phyloP scores from a whole-genome alignment of 92 coral and sea anemone genomes.

The Galaxea fascicularis region DNA sequence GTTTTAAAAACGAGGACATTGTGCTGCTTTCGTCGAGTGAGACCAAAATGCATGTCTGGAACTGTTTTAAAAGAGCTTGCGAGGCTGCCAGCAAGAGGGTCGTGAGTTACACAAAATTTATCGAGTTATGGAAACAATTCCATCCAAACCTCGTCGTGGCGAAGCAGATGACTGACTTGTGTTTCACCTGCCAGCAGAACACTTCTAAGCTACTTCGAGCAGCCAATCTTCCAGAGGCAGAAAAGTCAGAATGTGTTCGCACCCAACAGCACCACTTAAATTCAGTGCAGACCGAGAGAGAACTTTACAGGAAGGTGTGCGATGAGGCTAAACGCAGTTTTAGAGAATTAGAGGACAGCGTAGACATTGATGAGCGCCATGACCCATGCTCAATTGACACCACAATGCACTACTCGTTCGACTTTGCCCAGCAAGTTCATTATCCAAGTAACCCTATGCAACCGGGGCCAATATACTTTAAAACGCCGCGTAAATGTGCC shows the following conservation, averaged over 20 bases:
- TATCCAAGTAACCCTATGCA: constrained; percentile 64
- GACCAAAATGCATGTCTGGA: constrained; percentile 57
- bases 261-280: constrained; percentile 25
- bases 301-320: constrained; percentile 42
- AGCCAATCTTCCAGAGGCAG: constrained; percentile 31
- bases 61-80: constrained; percentile 25
- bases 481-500: constrained; percentile 68
- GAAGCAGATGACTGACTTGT: constrained; percentile 44
- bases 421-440: constrained; percentile 73
- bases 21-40: constrained; percentile 50
- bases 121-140: constrained; percentile 49
- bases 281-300: constrained; percentile 54
- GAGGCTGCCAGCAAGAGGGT: constrained; percentile 41
- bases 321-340: constrained; percentile 52
- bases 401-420: constrained; percentile 64
- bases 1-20: no score
- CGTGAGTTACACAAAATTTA: constrained; percentile 50
- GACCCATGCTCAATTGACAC: constrained; percentile 55
- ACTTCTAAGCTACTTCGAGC: constrained; percentile 42
- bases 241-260: constrained; percentile 32
- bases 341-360: constrained; percentile 16
- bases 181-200: constrained; percentile 47
- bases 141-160: constrained; percentile 35
- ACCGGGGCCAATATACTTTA: constrained; percentile 77
- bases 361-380: constrained; percentile 37